phyloP scores from a whole-genome alignment of 2,113 vertebrate genomes.

The Catharus fuscescens region DNA sequence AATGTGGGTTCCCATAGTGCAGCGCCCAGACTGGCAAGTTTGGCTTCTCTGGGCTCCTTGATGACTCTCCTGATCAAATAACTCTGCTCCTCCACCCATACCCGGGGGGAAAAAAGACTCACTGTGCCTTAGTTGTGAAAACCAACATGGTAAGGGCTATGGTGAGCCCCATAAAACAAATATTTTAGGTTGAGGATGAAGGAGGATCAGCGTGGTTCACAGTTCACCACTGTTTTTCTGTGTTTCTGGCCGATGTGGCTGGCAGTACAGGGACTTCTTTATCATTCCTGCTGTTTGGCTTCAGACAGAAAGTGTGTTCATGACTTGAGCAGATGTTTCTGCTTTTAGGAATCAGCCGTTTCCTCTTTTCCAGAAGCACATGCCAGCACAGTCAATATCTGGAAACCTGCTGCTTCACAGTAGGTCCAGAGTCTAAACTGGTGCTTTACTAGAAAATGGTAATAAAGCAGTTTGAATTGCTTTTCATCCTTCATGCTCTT shows the following conservation, averaged over 20 bases:
- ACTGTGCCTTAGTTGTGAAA: neutral
- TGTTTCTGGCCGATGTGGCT: neutral
- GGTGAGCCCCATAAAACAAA: neutral
- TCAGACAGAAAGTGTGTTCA: conserved; percentile 56
- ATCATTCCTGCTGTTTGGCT: neutral
- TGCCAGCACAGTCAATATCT: conserved; percentile 78
- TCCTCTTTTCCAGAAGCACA: conserved; percentile 76
- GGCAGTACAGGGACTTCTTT: neutral
- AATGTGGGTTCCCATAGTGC: neutral
- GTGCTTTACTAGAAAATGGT: conserved; percentile 81
- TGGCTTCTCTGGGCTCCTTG: neutral
- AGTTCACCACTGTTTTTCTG: neutral
- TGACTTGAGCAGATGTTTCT: conserved; percentile 77
- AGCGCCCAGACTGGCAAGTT: neutral
- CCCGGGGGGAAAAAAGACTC: accelerated
- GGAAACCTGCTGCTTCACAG: conserved; percentile 82
- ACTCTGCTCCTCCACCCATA: neutral
- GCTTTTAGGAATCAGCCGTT: conserved; percentile 71
- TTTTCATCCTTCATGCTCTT: conserved; percentile 79
- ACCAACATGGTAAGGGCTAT: neutral
- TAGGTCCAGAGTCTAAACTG: conserved; percentile 79
- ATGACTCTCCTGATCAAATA: neutral
- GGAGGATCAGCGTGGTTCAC: neutral
- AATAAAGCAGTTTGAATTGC: conserved; percentile 82
- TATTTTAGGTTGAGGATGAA: neutral